A percentile compares a stretch with the other conserved stretches of the same genome.
phyloP scores from a whole-genome alignment of 2,797 vertebrate genomes.

The Thamnophis elegans region DNA sequence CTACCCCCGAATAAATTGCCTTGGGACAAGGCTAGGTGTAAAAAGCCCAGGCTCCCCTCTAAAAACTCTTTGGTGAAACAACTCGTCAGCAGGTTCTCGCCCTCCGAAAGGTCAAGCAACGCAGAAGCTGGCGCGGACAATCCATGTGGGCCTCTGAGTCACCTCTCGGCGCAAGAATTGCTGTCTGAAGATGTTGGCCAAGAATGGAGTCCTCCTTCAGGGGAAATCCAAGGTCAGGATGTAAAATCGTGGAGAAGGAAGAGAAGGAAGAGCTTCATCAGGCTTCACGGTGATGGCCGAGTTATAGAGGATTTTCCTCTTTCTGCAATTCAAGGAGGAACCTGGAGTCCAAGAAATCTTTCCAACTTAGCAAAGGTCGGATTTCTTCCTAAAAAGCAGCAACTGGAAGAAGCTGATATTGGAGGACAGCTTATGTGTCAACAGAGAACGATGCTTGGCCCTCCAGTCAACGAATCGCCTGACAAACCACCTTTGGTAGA shows the following conservation, averaged over 20 bases:
- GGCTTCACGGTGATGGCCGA: neutral
- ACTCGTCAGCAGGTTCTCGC: constrained; percentile 23
- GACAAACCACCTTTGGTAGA: constrained; percentile 31
- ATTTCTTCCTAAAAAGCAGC: constrained; percentile 20
- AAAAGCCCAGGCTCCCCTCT: constrained; percentile 46
- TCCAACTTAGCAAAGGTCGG: neutral
- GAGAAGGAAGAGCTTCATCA: neutral
- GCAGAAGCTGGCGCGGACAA: constrained; percentile 1
- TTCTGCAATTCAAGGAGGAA: constrained; percentile 45
- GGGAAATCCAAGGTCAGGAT: constrained; percentile 46
- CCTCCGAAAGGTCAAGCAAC: constrained; percentile 17
- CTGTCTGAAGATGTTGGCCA: constrained; percentile 29
- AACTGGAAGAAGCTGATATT: neutral
- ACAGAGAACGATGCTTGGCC: neutral
- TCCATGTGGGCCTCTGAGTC: neutral
- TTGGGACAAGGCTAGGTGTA: constrained; percentile 47
- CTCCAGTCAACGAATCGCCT: constrained; percentile 16
- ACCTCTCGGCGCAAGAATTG: fast-evolving
- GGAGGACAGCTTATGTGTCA: constrained; percentile 21
- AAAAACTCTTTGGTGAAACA: constrained; percentile 53
- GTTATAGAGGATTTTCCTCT: neutral
- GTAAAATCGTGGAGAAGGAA: neutral
- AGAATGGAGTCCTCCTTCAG: constrained; percentile 57
- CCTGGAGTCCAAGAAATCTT: neutral
- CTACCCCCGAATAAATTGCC: constrained; percentile 46